These are phyloP conservation scores for Hyposmocoma kahamanoa DNA, from an alignment of 1,140 invertebrate genomes.

Conservation along the genomic window DNA sequence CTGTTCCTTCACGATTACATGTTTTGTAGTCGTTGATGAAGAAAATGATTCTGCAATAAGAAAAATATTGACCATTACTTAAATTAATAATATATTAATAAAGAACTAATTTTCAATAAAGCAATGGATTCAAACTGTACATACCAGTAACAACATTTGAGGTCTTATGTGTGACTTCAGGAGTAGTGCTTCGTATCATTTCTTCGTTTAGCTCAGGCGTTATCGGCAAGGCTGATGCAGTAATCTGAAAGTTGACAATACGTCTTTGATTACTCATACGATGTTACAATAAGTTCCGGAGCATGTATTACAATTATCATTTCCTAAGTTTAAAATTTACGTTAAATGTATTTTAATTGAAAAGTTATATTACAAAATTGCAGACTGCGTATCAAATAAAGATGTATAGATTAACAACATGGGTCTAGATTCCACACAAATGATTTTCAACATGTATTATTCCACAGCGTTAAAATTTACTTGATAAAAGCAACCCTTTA, in stretches of 20 bases:
- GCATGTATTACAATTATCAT: no score
- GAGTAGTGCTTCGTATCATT: conserved; percentile 75
- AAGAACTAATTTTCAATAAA: not conserved
- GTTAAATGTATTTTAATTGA: no score
- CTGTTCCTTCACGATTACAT: conserved; percentile 53
- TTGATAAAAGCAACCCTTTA: no score
- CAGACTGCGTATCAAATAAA: no score
- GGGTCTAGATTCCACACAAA: no score
- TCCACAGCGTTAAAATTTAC: no score
- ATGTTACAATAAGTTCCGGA: not conserved
- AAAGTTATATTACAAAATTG: no score
- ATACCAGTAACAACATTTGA: conserved; percentile 67
- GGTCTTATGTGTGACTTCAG: conserved; percentile 65
- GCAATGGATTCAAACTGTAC: conserved; percentile 8
- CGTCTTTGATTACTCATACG: not conserved
- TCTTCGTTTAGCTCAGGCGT: conserved; percentile 86
- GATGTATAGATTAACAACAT: no score
- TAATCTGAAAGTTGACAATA: conserved; percentile 45
- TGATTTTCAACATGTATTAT: no score
- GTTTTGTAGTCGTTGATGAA: conserved; percentile 64
- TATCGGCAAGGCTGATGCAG: conserved; percentile 74
- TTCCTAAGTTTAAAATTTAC: no score
- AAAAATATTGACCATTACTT: not conserved
- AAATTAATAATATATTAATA: not conserved
- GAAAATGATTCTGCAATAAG: conserved; percentile 64